Percentiles rank a stretch among this genome's conserved stretches.
These are phyloP conservation scores for Heptranchias perlo DNA, from an alignment of 2,113 vertebrate species.

Conservation along the genomic window DNA sequence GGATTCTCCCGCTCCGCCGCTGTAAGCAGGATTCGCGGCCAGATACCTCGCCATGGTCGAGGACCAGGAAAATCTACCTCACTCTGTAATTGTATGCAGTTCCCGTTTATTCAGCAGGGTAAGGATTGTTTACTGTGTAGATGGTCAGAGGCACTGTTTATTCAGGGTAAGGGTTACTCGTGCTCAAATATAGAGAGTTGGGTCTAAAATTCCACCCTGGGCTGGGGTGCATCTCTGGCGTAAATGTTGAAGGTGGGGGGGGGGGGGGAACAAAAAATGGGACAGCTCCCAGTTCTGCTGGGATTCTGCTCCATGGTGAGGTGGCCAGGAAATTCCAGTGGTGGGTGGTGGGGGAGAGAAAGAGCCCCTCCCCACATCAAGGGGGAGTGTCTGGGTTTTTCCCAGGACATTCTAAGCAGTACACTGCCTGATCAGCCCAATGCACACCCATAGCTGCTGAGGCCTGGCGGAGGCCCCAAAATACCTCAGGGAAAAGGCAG, in stretches of 20 bases:
- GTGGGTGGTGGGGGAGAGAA: not conserved
- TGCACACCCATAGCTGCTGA: too few species aligned
- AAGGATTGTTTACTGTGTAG: too few species aligned
- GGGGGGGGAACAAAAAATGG: not conserved
- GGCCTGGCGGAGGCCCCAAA: too few species aligned
- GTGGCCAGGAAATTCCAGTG: not conserved
- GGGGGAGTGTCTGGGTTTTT: not conserved
- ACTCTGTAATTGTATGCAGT: too few species aligned
- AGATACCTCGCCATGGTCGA: too few species aligned
- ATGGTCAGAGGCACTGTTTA: too few species aligned
- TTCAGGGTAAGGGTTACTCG: not conserved
- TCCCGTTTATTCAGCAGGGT: too few species aligned
- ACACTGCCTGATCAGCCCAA: too few species aligned
- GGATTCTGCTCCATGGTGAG: not conserved
- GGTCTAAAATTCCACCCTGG: not conserved
- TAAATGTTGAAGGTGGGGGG: not conserved
- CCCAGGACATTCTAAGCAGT: too few species aligned
- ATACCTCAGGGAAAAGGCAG: too few species aligned
- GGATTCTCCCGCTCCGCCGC: not conserved
- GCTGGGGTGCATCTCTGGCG: not conserved
- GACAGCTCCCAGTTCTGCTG: too few species aligned
- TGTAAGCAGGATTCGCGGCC: not conserved
- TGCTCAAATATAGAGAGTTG: not conserved
- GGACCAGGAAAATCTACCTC: not conserved
- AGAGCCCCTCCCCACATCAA: not conserved